These are phyloP conservation scores for Colletes collaris DNA, from an alignment of 2,888 invertebrate genomes.

Conservation along the genomic window DNA sequence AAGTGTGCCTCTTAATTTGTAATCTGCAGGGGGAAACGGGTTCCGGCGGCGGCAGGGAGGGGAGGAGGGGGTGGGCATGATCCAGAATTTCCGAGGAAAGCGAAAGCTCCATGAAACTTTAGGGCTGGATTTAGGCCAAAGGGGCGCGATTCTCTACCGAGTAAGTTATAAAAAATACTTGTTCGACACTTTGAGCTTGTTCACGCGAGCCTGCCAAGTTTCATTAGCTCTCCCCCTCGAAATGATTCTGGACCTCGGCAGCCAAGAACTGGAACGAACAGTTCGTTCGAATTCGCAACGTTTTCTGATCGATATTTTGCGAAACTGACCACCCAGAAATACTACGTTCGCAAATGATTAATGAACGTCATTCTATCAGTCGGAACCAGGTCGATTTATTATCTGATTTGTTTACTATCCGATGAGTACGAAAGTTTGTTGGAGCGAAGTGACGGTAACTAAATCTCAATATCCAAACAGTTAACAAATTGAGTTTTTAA, in stretches of 20 bases:
- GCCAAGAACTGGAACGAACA: too few relatives aligned
- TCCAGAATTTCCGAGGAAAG: slow-evolving; percentile 21
- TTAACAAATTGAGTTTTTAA: too few relatives aligned
- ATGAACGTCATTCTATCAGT: too few relatives aligned
- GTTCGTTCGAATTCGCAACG: too few relatives aligned
- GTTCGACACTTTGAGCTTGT: slow-evolving; percentile 42
- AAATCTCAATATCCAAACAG: too few relatives aligned
- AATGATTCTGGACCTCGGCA: too few relatives aligned
- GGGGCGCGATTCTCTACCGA: slow-evolving; percentile 25
- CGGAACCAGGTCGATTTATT: too few relatives aligned
- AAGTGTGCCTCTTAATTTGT: slow-evolving; percentile 51
- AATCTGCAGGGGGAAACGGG: slow-evolving; percentile 33
- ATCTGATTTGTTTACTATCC: neutral
- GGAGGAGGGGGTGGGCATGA: slow-evolving; percentile 1
- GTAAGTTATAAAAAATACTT: slow-evolving; percentile 53
- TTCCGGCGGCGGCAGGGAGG: slow-evolving; percentile 3
- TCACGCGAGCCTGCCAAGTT: slow-evolving; percentile 20
- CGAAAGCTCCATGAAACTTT: slow-evolving; percentile 16
- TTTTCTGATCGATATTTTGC: too few relatives aligned
- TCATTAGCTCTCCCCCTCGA: slow-evolving; percentile 10
- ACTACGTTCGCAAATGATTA: too few relatives aligned
- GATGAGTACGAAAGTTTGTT: slow-evolving; percentile 4
- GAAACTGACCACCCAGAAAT: too few relatives aligned
- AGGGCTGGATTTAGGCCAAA: slow-evolving; percentile 26
- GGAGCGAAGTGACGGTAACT: too few relatives aligned